Evolutionary conservation across 2,113 vertebrate genomes (phyloP).

Genomic region (Neogale vison): DNA sequence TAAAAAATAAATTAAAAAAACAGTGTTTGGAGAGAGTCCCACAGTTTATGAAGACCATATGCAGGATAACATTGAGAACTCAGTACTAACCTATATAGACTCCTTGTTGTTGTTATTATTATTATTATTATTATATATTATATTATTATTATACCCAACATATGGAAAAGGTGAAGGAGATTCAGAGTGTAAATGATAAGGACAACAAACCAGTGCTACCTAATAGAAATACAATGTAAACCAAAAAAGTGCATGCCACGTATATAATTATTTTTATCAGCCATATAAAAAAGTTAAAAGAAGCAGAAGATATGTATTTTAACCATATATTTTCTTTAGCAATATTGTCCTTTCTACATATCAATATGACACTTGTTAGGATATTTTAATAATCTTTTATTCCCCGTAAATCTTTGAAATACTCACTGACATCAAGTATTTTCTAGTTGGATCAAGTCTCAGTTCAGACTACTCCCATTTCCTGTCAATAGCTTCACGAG

Average conservation of each 20-base stretch:
- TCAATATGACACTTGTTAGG: neutral
- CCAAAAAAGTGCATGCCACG: neutral
- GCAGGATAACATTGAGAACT: neutral
- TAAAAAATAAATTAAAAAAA: neutral
- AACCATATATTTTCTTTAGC: conserved; percentile 7
- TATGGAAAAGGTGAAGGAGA: neutral
- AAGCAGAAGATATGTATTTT: neutral
- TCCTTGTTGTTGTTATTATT: neutral
- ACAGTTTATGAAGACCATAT: neutral
- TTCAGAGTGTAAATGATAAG: neutral
- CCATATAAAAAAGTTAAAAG: neutral
- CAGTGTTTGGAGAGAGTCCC: neutral
- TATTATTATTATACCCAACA: neutral
- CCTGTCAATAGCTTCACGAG: neutral
- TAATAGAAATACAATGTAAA: neutral
- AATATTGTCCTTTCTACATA: neutral
- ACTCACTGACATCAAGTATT: neutral
- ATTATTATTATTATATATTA: neutral
- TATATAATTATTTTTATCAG: neutral
- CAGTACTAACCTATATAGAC: neutral
- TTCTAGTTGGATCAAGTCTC: neutral
- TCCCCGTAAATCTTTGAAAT: neutral
- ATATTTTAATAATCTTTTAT: neutral
- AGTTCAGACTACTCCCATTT: neutral
- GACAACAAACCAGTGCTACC: neutral